Evolutionary conservation across 2,113 vertebrate species (phyloP), one percentile per base, ranked within the genome.

Genomic region (Ellobius talpinus): DNA sequence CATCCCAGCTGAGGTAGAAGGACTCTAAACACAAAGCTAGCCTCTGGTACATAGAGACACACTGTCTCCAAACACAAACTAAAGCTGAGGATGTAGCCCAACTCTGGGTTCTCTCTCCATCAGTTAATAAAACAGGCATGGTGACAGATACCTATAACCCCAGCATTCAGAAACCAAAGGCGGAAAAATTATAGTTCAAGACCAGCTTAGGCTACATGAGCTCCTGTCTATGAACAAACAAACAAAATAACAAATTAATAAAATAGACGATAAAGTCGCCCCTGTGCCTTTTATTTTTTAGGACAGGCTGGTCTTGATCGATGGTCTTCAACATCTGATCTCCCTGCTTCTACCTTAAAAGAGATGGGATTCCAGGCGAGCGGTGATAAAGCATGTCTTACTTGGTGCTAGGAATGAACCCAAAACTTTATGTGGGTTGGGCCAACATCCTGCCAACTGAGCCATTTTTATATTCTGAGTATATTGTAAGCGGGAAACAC

Each of bases 401-500:
- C 39, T 85, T 65, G 58, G 39, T 65, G 82, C 82, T 65, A 26
- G 39, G 39, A 85, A 65, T 31, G 47, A 47, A 87, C 31, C 17
- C 63, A 47, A 47, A 45, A 66, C 61, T 47, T 19, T 17, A 16
- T 86, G 42, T 58, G 13, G 23, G 42, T 19, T 36, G 36, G 42
- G 63, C 31, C 29, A 70, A 14, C 42, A 36, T 33, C 23, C 47
- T 36, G 42, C 45, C 85, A 33, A 66, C 42, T 50, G 84, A 87
- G 85, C 63, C 63, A 24, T 82, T 87, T 89, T 82, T 42, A 77
- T n/a, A 82, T 58, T 86, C 42, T 74, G 55, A 79, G 73, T 93
- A 78, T 70, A 70, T 55, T 79, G 68, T 82, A 63, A 91, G 73
- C 16, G 93, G 65, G 12, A 94, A 31, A 68, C 36, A 58, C 58